These are phyloP conservation scores for Irena cyanogastra DNA, from an alignment of 2,113 vertebrate genomes.

Conservation along the genomic window DNA sequence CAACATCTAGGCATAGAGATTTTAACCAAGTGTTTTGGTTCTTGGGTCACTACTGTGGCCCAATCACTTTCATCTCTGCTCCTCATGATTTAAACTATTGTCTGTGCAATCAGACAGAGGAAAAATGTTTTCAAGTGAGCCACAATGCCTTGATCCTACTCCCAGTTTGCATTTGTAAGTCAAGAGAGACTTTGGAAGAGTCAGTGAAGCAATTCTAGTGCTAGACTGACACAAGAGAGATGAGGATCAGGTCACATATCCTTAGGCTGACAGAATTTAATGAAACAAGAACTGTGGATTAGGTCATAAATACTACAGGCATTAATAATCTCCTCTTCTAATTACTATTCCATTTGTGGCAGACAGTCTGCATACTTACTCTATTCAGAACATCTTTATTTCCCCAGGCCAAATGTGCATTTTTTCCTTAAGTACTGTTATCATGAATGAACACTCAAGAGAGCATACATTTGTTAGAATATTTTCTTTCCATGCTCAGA, in stretches of 20 bases:
- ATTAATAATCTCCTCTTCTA: slow-evolving; percentile 49
- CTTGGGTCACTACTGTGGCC: background rate
- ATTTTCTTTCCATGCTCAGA: slow-evolving; percentile 42
- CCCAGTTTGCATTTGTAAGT: background rate
- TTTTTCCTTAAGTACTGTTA: slow-evolving; percentile 38
- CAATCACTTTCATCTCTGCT: background rate
- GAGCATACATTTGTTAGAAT: slow-evolving; percentile 5
- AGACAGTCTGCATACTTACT: slow-evolving; percentile 50
- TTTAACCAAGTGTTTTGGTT: background rate
- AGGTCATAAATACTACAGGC: slow-evolving; percentile 54
- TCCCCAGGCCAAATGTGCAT: slow-evolving; percentile 34
- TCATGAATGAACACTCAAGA: slow-evolving; percentile 55
- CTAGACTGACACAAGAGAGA: slow-evolving; percentile 36
- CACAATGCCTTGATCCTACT: background rate
- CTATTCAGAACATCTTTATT: slow-evolving; percentile 36
- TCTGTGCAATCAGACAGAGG: background rate
- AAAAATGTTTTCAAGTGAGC: background rate
- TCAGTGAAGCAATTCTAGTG: background rate
- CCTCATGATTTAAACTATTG: background rate
- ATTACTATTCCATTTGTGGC: slow-evolving; percentile 22
- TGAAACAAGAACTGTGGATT: slow-evolving; percentile 53
- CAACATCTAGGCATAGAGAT: background rate
- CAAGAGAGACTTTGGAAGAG: background rate
- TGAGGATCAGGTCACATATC: slow-evolving; percentile 31
- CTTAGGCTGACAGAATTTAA: slow-evolving; percentile 48